Percentiles rank a stretch among this genome's conserved stretches.
These are phyloP conservation scores for Maconellicoccus hirsutus DNA, from an alignment of 1,140 invertebrate species.

Conservation along the genomic window DNA sequence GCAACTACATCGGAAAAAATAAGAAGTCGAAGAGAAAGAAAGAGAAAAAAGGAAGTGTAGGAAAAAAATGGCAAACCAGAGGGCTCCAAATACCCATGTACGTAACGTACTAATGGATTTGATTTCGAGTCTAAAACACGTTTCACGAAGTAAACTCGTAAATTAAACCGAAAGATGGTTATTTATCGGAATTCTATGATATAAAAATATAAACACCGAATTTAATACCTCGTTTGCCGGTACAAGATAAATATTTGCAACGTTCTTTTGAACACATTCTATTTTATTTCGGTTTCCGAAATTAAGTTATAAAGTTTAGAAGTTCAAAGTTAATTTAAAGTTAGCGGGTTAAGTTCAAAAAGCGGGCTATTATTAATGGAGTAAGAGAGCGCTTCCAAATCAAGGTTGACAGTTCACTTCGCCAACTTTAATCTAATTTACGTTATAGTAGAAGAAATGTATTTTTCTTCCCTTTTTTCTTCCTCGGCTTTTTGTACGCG, in stretches of 20 bases:
- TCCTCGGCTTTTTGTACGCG: not conserved
- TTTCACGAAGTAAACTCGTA: too few relatives aligned
- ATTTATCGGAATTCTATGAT: not conserved
- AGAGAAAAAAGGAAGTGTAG: too few relatives aligned
- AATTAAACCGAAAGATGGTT: too few relatives aligned
- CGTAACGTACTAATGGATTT: too few relatives aligned
- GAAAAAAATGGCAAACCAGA: too few relatives aligned
- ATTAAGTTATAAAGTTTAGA: conserved; percentile 10
- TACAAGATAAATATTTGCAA: not conserved
- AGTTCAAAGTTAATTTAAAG: conserved; percentile 9
- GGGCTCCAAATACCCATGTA: too few relatives aligned
- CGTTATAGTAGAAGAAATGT: conserved; percentile 9
- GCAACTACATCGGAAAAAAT: too few relatives aligned
- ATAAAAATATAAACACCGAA: not conserved
- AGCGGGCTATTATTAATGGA: conserved; percentile 1
- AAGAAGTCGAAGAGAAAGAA: too few relatives aligned
- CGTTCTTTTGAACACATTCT: not conserved
- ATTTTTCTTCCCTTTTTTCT: not conserved
- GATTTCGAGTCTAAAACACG: too few relatives aligned
- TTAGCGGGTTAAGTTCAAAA: conserved; percentile 8
- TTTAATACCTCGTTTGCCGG: not conserved
- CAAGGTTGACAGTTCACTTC: conserved; percentile 7
- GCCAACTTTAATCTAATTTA: conserved; percentile 9
- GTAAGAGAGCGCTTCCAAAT: conserved; percentile 7
- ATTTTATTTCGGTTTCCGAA: not conserved